A percentile compares a stretch with the other conserved stretches of the same genome.
Conservation (phyloP, 2,113 vertebrate genomes). For the Castor canadensis region DNA sequence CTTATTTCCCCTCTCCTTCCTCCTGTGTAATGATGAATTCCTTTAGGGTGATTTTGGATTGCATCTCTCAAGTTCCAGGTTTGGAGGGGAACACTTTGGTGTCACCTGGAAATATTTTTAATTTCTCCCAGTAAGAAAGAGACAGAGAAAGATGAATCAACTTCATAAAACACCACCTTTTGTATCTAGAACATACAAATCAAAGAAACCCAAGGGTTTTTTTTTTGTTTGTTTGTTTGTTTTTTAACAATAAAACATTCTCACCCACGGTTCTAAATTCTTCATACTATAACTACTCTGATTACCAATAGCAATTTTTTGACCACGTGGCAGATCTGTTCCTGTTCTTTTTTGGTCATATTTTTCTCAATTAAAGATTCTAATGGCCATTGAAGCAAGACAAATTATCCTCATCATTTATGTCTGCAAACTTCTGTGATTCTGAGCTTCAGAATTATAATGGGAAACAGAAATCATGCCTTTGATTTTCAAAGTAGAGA, state of each 20-base stretch:
- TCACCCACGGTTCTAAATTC: background rate
- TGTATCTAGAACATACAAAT: background rate
- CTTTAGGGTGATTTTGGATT: slow-evolving; percentile 43
- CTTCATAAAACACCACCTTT: slow-evolving; percentile 35
- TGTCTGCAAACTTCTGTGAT: slow-evolving; percentile 65
- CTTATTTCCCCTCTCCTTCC: slow-evolving; percentile 49
- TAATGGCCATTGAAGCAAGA: slow-evolving; percentile 73
- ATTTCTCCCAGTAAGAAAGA: slow-evolving; percentile 51
- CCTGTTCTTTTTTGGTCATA: slow-evolving; percentile 57
- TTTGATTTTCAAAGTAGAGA: slow-evolving; percentile 74
- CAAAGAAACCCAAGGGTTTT: slow-evolving; percentile 23
- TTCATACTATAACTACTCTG: slow-evolving; percentile 28
- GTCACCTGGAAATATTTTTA: slow-evolving; percentile 60
- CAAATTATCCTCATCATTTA: slow-evolving; percentile 78
- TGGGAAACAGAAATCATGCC: slow-evolving; percentile 74
- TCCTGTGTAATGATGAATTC: slow-evolving; percentile 13
- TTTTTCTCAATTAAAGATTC: slow-evolving; percentile 78
- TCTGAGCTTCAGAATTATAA: slow-evolving; percentile 73
- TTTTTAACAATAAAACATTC: slow-evolving; percentile 2
- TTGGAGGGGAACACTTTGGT: slow-evolving; percentile 10
- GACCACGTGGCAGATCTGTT: slow-evolving; percentile 45
- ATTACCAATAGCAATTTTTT: slow-evolving; percentile 47
- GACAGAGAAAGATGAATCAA: slow-evolving; percentile 16
- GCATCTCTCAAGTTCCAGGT: slow-evolving; percentile 6
- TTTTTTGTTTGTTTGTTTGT: no score